Base-by-base conservation (phyloP, 2,113 vertebrate species). In the Hoplias malabaricus region DNA sequence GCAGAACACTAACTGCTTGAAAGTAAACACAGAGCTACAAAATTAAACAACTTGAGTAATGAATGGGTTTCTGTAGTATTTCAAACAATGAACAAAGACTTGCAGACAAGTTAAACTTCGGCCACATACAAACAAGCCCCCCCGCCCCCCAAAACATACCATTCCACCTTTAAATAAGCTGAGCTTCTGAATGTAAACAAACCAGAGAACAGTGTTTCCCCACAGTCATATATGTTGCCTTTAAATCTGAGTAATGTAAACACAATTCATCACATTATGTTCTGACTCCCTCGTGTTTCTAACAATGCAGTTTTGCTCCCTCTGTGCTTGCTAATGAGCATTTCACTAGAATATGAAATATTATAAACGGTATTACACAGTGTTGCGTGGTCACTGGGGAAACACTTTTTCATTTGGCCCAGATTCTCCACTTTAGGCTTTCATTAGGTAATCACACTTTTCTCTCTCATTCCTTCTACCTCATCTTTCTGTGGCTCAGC, bases 401-500 rank as follows among this genome's bases (percentile, higher is more conserved):
- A 19, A 59, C 14, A 6, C 31, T 80, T 71, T 82, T 46, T 14
- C 33, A 77, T 81, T 71, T 79, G 34, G 42, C 71, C 57, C 74
- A 73, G 61, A 78, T 79, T 80, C 40, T 23, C 54, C n/a, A 48
- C 54, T 71, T 73, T 57, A 75, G 61, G 36, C 79, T 75, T 76
- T 82, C 56, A 61, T 75, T 73, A 38, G 81, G 33, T 74, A 72
- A 80, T 77, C 65, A 75, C 56, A 16, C 59, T 71, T 40, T 46
- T 34, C 38, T 33, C 62, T 43, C 13, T 65, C 27, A 12, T 79
- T 79, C 43, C 74, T 43, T 33, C 34, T 68, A 31, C 63, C 46
- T 73, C 59, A 54, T 53, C 38, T 74, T 80, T 77, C 67, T 40
- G 42, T 83, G 73, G 76, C 67, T 81, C 76, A 75, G 78, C 80